Percentiles rank a stretch among this genome's conserved stretches.
Conservation (phyloP, 2,888 invertebrate genomes). For the Cremastinae sp. region DNA sequence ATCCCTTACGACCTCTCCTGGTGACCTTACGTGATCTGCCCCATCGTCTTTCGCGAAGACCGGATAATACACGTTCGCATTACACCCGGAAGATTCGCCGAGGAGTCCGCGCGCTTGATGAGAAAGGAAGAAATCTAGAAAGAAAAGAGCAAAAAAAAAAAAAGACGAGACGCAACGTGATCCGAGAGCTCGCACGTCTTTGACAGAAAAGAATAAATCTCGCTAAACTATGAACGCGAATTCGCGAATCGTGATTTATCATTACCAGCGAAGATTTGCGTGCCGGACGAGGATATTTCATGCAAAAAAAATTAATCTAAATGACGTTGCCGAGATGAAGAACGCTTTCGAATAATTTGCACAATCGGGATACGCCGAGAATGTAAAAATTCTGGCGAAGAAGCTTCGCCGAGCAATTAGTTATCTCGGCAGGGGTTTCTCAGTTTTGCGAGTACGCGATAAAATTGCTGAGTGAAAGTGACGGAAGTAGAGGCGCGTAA, state of each 20-base stretch:
- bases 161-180: slow-evolving; percentile 53
- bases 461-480: slow-evolving; percentile 50
- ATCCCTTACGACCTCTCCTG: slow-evolving; percentile 71
- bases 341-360: too few relatives aligned
- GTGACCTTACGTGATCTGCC: slow-evolving; percentile 53
- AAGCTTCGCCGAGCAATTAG: slow-evolving; percentile 27
- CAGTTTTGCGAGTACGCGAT: slow-evolving; percentile 24
- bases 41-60: slow-evolving; percentile 43
- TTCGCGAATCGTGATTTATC: slow-evolving; percentile 5
- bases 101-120: slow-evolving; percentile 14
- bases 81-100: slow-evolving; percentile 54
- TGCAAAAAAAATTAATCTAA: too few relatives aligned
- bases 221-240: slow-evolving; percentile 7
- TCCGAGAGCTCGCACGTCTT: slow-evolving; percentile 54
- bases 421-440: slow-evolving; percentile 21
- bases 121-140: too few relatives aligned
- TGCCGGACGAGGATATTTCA: too few relatives aligned
- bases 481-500: slow-evolving; percentile 53
- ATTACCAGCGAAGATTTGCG: too few relatives aligned
- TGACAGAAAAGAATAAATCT: slow-evolving; percentile 33
- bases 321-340: too few relatives aligned
- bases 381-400: too few relatives aligned
- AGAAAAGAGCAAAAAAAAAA: not conserved
- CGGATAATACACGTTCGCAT: slow-evolving; percentile 50
- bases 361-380: too few relatives aligned